These are phyloP conservation scores for Xylocopa sonorina DNA, from an alignment of 1,140 invertebrate genomes.

Conservation along the genomic window DNA sequence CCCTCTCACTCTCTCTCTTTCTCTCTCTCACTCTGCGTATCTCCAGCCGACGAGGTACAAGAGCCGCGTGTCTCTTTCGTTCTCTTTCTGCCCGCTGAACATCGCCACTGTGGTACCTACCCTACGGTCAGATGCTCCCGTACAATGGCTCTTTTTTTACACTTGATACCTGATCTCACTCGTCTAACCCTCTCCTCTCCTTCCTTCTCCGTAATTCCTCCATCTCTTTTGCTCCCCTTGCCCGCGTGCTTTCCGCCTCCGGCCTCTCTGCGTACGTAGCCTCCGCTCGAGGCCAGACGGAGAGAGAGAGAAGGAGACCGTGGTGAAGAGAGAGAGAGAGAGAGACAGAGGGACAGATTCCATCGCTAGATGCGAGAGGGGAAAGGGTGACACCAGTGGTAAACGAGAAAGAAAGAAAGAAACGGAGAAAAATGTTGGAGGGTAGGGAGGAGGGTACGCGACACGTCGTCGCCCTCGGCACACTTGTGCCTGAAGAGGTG, in stretches of 20 bases:
- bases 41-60: constrained; percentile 10
- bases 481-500: constrained; percentile 67
- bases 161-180: constrained; percentile 79
- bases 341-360: neutral
- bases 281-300: neutral
- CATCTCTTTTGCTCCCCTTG: neutral
- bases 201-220: constrained; percentile 13
- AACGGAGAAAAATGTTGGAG: neutral
- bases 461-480: constrained; percentile 60
- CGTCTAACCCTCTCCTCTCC: constrained; percentile 59
- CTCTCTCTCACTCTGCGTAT: no score
- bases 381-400: neutral
- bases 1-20: constrained; percentile 27
- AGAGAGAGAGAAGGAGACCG: neutral
- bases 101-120: constrained; percentile 66
- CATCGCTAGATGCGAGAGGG: neutral
- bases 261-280: neutral
- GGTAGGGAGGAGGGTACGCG: neutral
- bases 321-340: no score
- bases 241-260: neutral
- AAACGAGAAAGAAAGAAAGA: neutral
- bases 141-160: constrained; percentile 76
- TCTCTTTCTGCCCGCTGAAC: constrained; percentile 47
- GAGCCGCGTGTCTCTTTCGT: neutral
- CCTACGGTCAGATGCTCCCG: constrained; percentile 80